Evolutionary conservation across 2,888 invertebrate genomes (phyloP), one percentile per base, ranked within the genome.

Genomic region (Drosophila merina): DNA sequence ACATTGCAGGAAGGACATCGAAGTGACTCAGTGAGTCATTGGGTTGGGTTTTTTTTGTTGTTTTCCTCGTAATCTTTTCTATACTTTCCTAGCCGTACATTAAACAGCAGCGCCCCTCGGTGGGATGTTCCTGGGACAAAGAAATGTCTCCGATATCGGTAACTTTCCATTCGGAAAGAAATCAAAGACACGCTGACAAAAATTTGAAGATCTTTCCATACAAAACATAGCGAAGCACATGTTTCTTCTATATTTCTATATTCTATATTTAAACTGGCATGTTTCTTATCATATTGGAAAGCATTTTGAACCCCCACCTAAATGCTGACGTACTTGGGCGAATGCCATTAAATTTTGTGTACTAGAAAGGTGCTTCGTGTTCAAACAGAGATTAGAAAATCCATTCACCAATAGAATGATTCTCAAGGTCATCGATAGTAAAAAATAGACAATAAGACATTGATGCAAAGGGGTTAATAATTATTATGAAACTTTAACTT

Each of bases 391-490:
- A 82, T 81, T 66, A 28, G 20, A 14, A 58, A 40, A 50, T 28
- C 4, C 57, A 40, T 47, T 49, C 38, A 52, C 48, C 58, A 10
- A 49, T 44, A 10, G 28, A 7, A 49, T 31, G 58, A 55, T 51
- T 57, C 25, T 62, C 80, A 83, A 80, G 86, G 79, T 77, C 84
- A 74, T 54, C 48, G 31, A 62, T 66, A 55, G 25, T n/a, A 14
- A 10, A 47, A 20, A 20, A 20, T 20, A 14, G 14, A 12, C 9
- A 4, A 14, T 14, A 14, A 1, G 0, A 14, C 14, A 14, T 14
- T 14, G 14, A 14, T 14, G 14, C 14, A 14, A 14, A 14, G 14
- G 14, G 14, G 14, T 2, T 10, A 14, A 1, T 7, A 14, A 3
- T 10, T 20, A 30, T 26, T 10, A 20, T 47, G 8, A 45, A 40